A percentile compares a stretch with the other conserved stretches of the same genome.
phyloP scores from a whole-genome alignment of 2,797 vertebrate species.

The Clarias fuscus region DNA sequence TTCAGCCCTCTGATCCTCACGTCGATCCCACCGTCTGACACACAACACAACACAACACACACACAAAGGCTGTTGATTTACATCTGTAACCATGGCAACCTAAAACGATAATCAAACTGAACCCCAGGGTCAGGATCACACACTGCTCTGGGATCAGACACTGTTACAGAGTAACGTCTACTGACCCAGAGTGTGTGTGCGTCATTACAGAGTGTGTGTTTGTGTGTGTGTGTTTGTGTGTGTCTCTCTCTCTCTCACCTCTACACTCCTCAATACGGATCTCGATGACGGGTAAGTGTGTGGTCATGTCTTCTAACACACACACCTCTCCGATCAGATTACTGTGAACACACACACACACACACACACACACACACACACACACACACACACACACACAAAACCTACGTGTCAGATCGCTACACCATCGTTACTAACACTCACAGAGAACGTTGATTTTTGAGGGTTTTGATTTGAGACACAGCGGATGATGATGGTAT shows the following conservation, averaged over 20 bases:
- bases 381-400: background rate
- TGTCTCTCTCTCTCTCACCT: slow-evolving; percentile 71
- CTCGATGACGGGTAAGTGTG: slow-evolving; percentile 91
- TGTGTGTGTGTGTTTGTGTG: background rate
- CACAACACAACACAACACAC: background rate
- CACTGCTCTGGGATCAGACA: background rate
- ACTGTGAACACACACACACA: slow-evolving; percentile 64
- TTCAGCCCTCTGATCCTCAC: slow-evolving; percentile 94
- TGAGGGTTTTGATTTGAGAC: background rate
- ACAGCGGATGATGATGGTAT: too few species aligned
- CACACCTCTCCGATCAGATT: slow-evolving; percentile 94
- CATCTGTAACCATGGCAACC: too few species aligned
- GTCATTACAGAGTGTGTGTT: background rate
- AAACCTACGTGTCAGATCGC: too few species aligned
- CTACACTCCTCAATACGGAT: slow-evolving; percentile 93
- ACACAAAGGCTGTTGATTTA: background rate
- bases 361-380: slow-evolving; percentile 9
- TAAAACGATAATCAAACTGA: background rate
- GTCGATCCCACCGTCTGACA: slow-evolving; percentile 92
- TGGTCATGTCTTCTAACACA: slow-evolving; percentile 92
- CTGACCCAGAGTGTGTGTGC: background rate
- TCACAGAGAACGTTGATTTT: too few species aligned
- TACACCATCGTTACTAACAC: background rate
- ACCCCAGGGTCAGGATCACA: background rate
- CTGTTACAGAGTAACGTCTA: too few species aligned